Conservation (phyloP, 2,797 vertebrate genomes). For the Pseudochirops cupreus region DNA sequence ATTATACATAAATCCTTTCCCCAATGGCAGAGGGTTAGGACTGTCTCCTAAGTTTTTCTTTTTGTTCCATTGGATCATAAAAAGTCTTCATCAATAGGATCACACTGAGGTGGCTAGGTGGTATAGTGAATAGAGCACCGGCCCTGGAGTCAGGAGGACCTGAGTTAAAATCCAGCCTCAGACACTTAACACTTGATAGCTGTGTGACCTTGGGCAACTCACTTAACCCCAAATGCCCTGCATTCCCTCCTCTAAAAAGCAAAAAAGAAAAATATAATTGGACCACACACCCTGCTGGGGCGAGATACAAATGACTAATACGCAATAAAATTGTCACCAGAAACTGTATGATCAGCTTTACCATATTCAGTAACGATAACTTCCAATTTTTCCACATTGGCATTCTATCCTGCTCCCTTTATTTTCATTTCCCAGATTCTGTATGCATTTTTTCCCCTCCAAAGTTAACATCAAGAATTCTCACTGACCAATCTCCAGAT, state of each 20-base stretch:
- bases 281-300: not conserved
- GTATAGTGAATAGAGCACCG: too few species aligned
- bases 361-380: constrained; percentile 20
- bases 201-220: too few species aligned
- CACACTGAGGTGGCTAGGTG: not conserved
- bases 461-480: constrained; percentile 30
- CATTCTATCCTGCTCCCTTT: constrained; percentile 25
- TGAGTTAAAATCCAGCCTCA: too few species aligned
- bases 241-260: too few species aligned
- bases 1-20: constrained; percentile 20
- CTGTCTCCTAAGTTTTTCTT: constrained; percentile 11
- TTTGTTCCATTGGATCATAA: constrained; percentile 24
- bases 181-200: too few species aligned
- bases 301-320: not conserved
- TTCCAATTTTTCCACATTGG: not conserved
- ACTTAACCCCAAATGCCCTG: too few species aligned
- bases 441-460: constrained; percentile 10
- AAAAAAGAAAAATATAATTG: not conserved
- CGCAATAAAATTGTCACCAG: constrained; percentile 6
- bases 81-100: not conserved
- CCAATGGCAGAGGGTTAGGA: not conserved
- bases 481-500: not conserved
- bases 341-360: constrained; percentile 42
- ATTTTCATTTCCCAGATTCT: constrained; percentile 45
- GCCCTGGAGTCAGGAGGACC: too few species aligned